These are phyloP conservation scores for Chamaea fasciata DNA, from an alignment of 2,113 vertebrate species.

Conservation along the genomic window DNA sequence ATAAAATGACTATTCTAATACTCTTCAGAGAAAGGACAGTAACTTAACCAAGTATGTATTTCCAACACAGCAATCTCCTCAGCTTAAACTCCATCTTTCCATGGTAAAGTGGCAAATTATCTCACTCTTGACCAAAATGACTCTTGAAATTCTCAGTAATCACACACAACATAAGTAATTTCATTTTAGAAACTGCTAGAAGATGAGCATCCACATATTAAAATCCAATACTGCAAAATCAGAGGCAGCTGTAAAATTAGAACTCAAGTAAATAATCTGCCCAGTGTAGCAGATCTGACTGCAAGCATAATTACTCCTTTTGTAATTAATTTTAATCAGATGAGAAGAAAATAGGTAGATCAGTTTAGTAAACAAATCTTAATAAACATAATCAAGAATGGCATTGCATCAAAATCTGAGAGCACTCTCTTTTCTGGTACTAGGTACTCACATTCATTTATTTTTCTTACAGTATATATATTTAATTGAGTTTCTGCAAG, in stretches of 20 bases:
- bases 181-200: conserved; percentile 54
- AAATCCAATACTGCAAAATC: conserved; percentile 61
- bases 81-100: conserved; percentile 57
- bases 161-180: background rate
- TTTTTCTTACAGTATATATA: background rate
- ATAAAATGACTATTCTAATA: background rate
- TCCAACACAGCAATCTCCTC: conserved; percentile 67
- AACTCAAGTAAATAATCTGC: conserved; percentile 67
- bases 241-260: conserved; percentile 70
- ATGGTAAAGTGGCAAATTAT: conserved; percentile 63
- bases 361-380: conserved; percentile 34
- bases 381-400: conserved; percentile 41
- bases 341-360: conserved; percentile 39
- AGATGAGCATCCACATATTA: conserved; percentile 61
- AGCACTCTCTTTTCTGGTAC: background rate
- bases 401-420: background rate
- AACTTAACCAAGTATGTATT: background rate
- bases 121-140: conserved; percentile 44
- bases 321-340: conserved; percentile 65
- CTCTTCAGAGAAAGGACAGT: background rate
- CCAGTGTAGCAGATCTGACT: conserved; percentile 33
- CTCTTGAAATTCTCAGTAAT: conserved; percentile 3
- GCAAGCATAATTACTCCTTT: conserved; percentile 66
- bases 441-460: background rate
- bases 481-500: background rate